Evolutionary conservation across 2,888 invertebrate genomes (phyloP), one percentile per base, ranked within the genome.

Genomic region (Drosophila histrio): DNA sequence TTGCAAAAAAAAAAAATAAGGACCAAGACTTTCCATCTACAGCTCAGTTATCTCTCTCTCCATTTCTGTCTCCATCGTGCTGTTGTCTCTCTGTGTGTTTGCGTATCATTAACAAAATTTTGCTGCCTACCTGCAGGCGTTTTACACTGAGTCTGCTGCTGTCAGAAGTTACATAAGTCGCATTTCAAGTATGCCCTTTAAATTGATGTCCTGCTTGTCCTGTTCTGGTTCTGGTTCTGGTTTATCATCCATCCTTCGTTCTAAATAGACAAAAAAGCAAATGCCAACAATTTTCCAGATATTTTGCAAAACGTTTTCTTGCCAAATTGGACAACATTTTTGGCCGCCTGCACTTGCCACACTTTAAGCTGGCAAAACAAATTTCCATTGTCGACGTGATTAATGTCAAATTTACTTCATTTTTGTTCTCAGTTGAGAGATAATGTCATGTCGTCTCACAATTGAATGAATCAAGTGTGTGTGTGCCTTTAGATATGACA

Each of bases 91-190:
- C 22, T 32, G 22, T 39, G 39, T 82, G 68, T 77, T 79, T 80
- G 75, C 44, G 62, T 75, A 67, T 79, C 83, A 79, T 79, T 79
- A 83, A 76, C 65, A 36, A 62, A 53, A 68, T 43, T 43, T 26
- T 69, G 49, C 50, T 67, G 75, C 58, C 72, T 64, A 66, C 66
- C 77, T 75, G 58, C 22, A 58, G 72, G 79, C 79, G 50, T 22
- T 78, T 28, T 39, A 13, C 21, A 19, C 2, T 36, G 36, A 28
- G 30, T 2, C 24, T 39, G 3, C 24, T 39, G 28, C 56, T 59
- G 64, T 39, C 52, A 50, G 24, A 73, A 28, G 24, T 70, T 36
- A 38, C 50, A 52, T 26, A 54, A 39, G 57, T 57, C 47, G 38
- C 69, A 56, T 34, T 52, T 44, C 30, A 44, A 49, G 43, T 22